These are phyloP conservation scores for Olivierus martensii DNA, from an alignment of 1,140 invertebrate genomes.

Conservation along the genomic window DNA sequence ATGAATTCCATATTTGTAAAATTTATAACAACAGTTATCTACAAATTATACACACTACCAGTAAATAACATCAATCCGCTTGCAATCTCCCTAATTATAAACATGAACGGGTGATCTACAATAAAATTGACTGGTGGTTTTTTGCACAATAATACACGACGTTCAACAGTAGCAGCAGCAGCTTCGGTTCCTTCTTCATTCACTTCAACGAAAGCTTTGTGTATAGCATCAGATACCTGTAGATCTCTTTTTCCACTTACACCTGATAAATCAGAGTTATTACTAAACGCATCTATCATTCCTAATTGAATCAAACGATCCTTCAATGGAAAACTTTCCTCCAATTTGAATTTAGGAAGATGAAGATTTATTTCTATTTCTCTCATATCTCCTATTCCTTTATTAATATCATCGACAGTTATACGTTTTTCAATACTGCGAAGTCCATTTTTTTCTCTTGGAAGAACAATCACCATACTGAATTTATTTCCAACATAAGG, in stretches of 20 bases:
- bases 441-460: background rate
- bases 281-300: constrained; percentile 17
- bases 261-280: constrained; percentile 16
- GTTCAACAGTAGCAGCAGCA: constrained; percentile 45
- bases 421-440: background rate
- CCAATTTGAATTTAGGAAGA: constrained; percentile 65
- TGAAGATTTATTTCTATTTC: background rate
- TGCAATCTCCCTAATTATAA: constrained; percentile 48
- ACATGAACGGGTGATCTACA: constrained; percentile 54
- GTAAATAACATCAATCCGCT: constrained; percentile 48
- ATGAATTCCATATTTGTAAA: too few relatives aligned
- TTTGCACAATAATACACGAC: constrained; percentile 7
- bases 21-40: too few relatives aligned
- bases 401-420: background rate
- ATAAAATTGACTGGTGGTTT: constrained; percentile 40
- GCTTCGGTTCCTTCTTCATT: constrained; percentile 68
- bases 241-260: constrained; percentile 11
- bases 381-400: background rate
- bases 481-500: background rate
- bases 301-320: constrained; percentile 18
- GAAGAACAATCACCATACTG: background rate
- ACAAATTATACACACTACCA: constrained; percentile 32
- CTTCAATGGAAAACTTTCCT: constrained; percentile 35
- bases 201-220: constrained; percentile 66
- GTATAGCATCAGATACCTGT: constrained; percentile 39